Percentiles rank a stretch among this genome's conserved stretches.
Evolutionary conservation across 2,113 vertebrate species (phyloP).

Genomic region (Synodontis membranacea): DNA sequence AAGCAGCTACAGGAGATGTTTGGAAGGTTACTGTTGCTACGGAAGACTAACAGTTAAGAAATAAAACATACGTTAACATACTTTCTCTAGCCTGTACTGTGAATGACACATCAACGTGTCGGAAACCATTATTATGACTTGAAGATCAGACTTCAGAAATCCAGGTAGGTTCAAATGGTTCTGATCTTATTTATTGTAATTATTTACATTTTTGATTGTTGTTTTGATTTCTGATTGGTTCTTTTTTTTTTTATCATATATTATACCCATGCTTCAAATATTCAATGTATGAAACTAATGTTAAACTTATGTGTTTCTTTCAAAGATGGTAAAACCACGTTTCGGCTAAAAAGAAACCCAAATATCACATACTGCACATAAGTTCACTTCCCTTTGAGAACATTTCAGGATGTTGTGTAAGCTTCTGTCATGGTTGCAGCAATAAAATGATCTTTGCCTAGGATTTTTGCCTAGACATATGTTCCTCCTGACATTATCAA

Average conservation of each 20-base stretch:
- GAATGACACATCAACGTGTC: background rate
- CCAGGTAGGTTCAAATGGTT: background rate
- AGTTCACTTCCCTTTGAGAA: background rate
- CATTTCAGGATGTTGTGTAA: background rate
- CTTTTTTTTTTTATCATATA: background rate
- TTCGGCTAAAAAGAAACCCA: background rate
- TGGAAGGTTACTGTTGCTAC: no score
- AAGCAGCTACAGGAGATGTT: no score
- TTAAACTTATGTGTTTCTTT: background rate
- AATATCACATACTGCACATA: background rate
- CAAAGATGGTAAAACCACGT: background rate
- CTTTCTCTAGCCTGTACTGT: background rate
- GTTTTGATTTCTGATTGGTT: no score
- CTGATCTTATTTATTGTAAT: background rate
- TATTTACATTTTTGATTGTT: background rate
- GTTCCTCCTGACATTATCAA: background rate
- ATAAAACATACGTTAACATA: background rate
- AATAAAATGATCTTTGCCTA: background rate
- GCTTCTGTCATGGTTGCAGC: conserved; percentile 4
- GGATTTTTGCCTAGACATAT: background rate
- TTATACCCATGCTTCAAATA: background rate
- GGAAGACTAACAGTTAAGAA: background rate
- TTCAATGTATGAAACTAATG: background rate
- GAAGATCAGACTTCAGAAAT: background rate
- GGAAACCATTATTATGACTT: background rate